Evolutionary conservation across 2,888 invertebrate genomes (phyloP), one percentile per base, ranked within the genome.

Genomic region (Idaea straminata): DNA sequence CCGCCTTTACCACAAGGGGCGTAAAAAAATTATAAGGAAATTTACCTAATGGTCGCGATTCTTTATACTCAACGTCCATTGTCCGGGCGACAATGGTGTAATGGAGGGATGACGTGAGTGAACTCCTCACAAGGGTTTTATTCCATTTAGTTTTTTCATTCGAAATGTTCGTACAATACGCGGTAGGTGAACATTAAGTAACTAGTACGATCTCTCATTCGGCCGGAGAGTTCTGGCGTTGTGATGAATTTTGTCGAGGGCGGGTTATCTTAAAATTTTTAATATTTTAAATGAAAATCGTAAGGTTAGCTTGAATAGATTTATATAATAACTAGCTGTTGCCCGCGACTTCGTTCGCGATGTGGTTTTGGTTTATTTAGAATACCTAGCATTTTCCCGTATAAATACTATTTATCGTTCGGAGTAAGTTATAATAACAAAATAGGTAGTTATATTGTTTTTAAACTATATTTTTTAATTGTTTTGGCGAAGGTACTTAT

Each of bases 11-110:
- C 81, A 77, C 83, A 86, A 87, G 91, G 89, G 92, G 91, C 90
- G 89, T 85, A 92, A 92, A 89, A 92, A 92, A 91, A 91, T 91
- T 88, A 91, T 91, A 89, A 91, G 92, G 89, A 92, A 92, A 92
- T 92, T 92, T 92, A 91, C 92, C 92, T 92, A 92, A 92, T 92
- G 91, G 91, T 84, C 77, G 80, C 92, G 86, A 92, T 92, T 91
- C 91, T 91, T 92, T 92, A 92, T 89, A 84, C 85, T 85, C 86
- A 77, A 83, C 83, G 83, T 83, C 92, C 85, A 91, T 92, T 92
- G 92, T 92, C 87, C 79, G 81, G 80, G 80, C 88, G 85, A 92
- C 92, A 92, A 92, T 91, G 86, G 86, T 80, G 82, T 92, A 92
- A 92, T 92, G 92, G 91, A 87, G 88, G 89, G 90, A 90, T 91